A percentile compares a stretch with the other conserved stretches of the same genome.
Conservation (phyloP, 2,797 vertebrate genomes). For the Chiroxiphia lanceolata region DNA sequence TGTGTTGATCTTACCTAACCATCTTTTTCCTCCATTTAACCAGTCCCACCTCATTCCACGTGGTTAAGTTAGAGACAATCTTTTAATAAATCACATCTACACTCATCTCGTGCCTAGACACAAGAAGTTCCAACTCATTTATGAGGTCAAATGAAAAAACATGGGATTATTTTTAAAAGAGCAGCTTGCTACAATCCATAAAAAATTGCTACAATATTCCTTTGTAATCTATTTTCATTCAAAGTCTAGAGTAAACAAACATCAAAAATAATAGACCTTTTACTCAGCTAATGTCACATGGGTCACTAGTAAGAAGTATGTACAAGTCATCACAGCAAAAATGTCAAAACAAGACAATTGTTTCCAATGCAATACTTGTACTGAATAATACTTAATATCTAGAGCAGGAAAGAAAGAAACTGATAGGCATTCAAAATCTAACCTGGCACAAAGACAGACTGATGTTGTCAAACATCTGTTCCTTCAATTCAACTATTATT, state of each 20-base stretch:
- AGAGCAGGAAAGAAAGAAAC: neutral
- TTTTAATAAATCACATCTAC: neutral
- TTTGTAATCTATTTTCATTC: neutral
- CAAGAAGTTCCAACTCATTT: neutral
- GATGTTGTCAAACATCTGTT: neutral
- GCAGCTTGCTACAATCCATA: neutral
- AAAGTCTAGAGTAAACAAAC: neutral
- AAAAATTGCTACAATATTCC: neutral
- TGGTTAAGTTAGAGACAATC: neutral
- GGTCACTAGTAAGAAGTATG: neutral
- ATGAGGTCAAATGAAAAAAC: neutral
- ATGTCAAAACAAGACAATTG: neutral
- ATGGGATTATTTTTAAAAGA: neutral
- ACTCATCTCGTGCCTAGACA: neutral
- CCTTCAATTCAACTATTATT: neutral
- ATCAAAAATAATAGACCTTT: neutral
- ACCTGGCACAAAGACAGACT: neutral
- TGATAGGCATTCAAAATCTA: neutral
- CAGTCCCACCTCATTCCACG: neutral
- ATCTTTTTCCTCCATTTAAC: neutral
- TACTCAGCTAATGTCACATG: neutral
- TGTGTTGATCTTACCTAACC: neutral
- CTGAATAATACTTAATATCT: neutral
- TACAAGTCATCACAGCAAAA: neutral
- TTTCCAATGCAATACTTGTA: neutral